These are phyloP conservation scores for Drosophila tanythrix DNA, from an alignment of 2,888 invertebrate genomes.

Conservation along the genomic window DNA sequence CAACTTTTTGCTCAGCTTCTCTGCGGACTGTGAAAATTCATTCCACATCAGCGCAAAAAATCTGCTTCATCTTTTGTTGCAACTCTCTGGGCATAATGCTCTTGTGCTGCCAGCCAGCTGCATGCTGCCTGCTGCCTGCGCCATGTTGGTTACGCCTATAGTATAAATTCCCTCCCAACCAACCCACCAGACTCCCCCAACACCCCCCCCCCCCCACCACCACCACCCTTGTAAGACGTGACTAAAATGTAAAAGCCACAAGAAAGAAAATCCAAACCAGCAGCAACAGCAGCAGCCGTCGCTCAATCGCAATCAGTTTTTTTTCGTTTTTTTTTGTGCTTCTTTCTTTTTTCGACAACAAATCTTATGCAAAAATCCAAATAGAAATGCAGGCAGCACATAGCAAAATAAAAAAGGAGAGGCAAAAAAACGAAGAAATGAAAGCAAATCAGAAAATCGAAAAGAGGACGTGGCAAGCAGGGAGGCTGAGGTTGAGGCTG, in stretches of 20 bases:
- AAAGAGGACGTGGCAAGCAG: constrained; percentile 8
- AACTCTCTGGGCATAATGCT: constrained; percentile 61
- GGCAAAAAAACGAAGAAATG: constrained; percentile 1
- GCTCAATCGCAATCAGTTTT: constrained; percentile 66
- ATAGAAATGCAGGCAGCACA: constrained; percentile 57
- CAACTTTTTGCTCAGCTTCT: constrained; percentile 51
- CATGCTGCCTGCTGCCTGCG: constrained; percentile 38
- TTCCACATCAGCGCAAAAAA: constrained; percentile 73
- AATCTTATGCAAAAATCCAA: constrained; percentile 76
- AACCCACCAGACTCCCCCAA: constrained; percentile 16
- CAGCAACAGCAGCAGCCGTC: constrained; percentile 46
- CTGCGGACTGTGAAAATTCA: constrained; percentile 74
- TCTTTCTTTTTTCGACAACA: constrained; percentile 30
- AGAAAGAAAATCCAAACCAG: constrained; percentile 70
- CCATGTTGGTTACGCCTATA: constrained; percentile 75
- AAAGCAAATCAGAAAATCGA: constrained; percentile 32
- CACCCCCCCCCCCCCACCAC: neutral
- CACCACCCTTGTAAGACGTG: constrained; percentile 69
- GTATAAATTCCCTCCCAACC: constrained; percentile 37
- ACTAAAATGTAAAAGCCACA: constrained; percentile 81
- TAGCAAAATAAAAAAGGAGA: neutral
- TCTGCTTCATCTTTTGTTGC: constrained; percentile 61
- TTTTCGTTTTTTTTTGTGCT: constrained; percentile 7
- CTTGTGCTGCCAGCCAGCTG: constrained; percentile 47
- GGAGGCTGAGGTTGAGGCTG: neutral